Conservation (phyloP, 2,797 vertebrate species). For the Darevskia nairensis region DNA sequence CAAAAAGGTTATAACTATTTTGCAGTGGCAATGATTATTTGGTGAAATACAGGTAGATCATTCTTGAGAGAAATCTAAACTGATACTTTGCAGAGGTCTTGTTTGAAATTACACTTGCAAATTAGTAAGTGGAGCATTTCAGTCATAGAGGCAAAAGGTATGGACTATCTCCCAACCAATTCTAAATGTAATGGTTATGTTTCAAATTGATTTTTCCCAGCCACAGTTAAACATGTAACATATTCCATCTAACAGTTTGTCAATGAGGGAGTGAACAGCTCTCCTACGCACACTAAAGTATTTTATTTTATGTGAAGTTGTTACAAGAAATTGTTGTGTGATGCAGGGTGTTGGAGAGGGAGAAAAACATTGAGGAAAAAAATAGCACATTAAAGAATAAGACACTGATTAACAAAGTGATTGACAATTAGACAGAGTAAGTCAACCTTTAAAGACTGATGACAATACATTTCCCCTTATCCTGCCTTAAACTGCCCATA, state of each 20-base stretch:
- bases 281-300: background rate
- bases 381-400: background rate
- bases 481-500: no score
- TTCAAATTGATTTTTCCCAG: background rate
- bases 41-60: no score
- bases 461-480: background rate
- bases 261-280: background rate
- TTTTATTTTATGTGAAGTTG: background rate
- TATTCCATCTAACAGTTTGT: background rate
- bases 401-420: background rate
- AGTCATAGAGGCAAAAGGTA: background rate
- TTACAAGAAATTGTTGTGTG: background rate
- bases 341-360: background rate
- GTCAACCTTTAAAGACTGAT: background rate
- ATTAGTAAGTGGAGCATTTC: background rate
- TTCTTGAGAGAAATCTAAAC: no score
- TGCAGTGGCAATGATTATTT: no score
- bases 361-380: background rate
- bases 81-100: no score
- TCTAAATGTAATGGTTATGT: background rate
- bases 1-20: no score
- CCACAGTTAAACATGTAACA: background rate
- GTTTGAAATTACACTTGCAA: background rate
- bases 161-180: background rate
- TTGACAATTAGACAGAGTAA: background rate